These are phyloP conservation scores for Odontomachus brunneus DNA, from an alignment of 1,140 invertebrate species.

Conservation along the genomic window DNA sequence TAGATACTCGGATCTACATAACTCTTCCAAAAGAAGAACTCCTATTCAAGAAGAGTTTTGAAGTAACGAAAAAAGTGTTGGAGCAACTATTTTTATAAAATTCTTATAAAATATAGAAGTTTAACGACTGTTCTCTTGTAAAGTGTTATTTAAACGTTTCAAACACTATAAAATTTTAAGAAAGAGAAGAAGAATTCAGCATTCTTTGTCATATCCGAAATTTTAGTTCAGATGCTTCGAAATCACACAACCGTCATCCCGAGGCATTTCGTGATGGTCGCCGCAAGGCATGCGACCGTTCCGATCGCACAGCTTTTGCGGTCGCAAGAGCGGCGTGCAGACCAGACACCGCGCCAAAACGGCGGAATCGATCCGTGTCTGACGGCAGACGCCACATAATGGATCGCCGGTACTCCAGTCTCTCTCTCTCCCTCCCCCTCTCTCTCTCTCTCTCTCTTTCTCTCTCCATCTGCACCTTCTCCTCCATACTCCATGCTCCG, in stretches of 20 bases:
- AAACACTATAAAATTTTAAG: not conserved
- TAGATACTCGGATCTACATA: not conserved
- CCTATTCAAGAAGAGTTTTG: not conserved
- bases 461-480: conserved; percentile 34
- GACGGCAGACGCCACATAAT: conserved; percentile 80
- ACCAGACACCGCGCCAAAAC: conserved; percentile 64
- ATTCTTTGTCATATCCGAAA: not conserved
- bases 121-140: not conserved
- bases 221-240: not conserved
- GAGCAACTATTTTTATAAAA: not conserved
- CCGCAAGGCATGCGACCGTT: conserved; percentile 42
- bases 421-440: conserved; percentile 9
- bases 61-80: not conserved
- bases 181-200: not conserved
- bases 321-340: conserved; percentile 53
- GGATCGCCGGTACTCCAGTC: conserved; percentile 58
- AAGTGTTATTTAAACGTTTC: not conserved
- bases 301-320: conserved; percentile 49
- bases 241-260: not conserved
- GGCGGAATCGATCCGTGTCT: conserved; percentile 66
- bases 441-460: conserved; percentile 27
- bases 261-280: conserved; percentile 6
- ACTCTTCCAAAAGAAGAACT: not conserved
- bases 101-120: not conserved
- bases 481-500: conserved; percentile 42